phyloP scores from a whole-genome alignment of 2,797 vertebrate genomes.

The Leptoclinus maculatus region DNA sequence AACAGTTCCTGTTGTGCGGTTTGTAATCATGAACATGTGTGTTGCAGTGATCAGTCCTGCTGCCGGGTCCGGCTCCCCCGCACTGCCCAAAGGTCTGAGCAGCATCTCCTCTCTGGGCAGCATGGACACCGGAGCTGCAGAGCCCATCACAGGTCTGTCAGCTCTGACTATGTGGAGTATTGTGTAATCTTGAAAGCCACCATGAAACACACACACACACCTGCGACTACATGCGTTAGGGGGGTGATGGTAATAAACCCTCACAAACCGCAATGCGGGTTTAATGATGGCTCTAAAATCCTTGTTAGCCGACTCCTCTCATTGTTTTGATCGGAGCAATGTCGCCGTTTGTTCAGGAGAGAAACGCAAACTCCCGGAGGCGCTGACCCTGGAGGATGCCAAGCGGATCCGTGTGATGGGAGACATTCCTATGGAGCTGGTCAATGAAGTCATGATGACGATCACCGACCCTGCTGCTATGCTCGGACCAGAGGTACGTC shows the following conservation, averaged over 20 bases:
- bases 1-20: not conserved
- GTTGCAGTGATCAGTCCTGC: slow-evolving; percentile 87
- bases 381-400: slow-evolving; percentile 94
- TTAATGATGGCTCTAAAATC: not conserved
- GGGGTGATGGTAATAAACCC: not conserved
- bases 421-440: slow-evolving; percentile 98
- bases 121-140: slow-evolving; percentile 83
- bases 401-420: slow-evolving; percentile 98
- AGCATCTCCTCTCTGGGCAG: slow-evolving; percentile 84
- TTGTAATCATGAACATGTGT: not conserved
- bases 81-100: slow-evolving; percentile 90
- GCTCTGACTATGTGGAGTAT: not conserved
- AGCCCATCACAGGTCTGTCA: slow-evolving; percentile 89
- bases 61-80: slow-evolving; percentile 86
- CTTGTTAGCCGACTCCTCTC: not conserved
- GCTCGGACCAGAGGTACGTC: slow-evolving; percentile 93
- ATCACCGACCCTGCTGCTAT: slow-evolving; percentile 98
- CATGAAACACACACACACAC: not conserved
- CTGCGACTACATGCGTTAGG: not conserved
- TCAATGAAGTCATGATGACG: slow-evolving; percentile 99
- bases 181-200: not conserved
- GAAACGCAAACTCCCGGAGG: slow-evolving; percentile 95
- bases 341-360: slow-evolving; percentile 84
- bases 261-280: not conserved
- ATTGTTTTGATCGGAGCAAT: not conserved